Evolutionary conservation across 2,113 vertebrate species (phyloP), one percentile per base, ranked within the genome.

Genomic region (Telmatochromis sp.): DNA sequence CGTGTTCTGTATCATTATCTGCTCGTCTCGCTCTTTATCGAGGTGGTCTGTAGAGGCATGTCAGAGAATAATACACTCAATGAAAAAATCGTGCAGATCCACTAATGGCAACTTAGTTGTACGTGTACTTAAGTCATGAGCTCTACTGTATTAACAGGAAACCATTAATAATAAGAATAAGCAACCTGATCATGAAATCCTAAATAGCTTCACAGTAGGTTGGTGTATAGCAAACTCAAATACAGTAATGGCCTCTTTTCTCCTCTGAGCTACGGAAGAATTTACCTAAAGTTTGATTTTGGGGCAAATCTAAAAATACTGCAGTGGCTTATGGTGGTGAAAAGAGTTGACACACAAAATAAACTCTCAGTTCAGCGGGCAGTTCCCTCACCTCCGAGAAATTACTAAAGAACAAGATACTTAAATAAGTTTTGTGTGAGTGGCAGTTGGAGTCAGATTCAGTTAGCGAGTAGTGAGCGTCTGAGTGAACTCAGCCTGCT

Each of bases 1-100:
- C 81, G 33, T 87, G 10, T 33, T 87, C 80, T 85, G 87, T 87
- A 91, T 89, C 91, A 86, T 91, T 91, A 89, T 93, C 89, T 85
- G 85, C 73, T 90, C 7, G 7, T 79, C 63, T 79, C 33, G 0
- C 31, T 7, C 37, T 51, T 85, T 85, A 79, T 83, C 78, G 9
- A 21, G 86, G 91, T 87, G 91, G 84, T 91, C 88, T 85, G 60
- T 42, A 63, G 83, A 86, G 78, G 45, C 80, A 73, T 60, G 31
- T 60, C 33, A 31, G 42, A 80, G 63, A 17, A 84, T 82, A 88
- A 26, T 54, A 54, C 33, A 42, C 65, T 82, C 57, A 23, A 26
- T 42, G 54, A 89, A 51, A 87, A 58, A 68, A 81, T 1, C 1
- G 40, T 40, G 47, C 81, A 35, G 53, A n/a, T 6, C 3, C 19